Evolutionary conservation across 2,113 vertebrate species (phyloP).

Genomic region (Alaudala cheleensis): DNA sequence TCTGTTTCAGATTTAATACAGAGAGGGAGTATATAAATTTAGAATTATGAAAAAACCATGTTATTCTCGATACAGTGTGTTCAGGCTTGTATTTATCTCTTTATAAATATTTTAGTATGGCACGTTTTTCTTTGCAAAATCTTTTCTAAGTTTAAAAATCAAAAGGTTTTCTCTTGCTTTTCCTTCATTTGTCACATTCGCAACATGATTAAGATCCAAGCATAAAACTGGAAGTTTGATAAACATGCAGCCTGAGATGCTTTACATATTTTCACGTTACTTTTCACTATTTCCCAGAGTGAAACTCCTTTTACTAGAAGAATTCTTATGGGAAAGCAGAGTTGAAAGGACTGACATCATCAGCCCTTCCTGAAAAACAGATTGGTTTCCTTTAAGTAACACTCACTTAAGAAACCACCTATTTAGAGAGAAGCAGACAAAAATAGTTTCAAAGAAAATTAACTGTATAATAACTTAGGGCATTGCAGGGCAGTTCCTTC

Average conservation of each 20-base stretch:
- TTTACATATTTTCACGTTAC: slow-evolving; percentile 60
- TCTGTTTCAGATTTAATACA: slow-evolving; percentile 55
- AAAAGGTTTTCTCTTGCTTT: neutral
- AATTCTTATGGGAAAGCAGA: slow-evolving; percentile 65
- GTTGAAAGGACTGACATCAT: slow-evolving; percentile 58
- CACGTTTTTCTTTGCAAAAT: neutral
- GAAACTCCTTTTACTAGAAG: slow-evolving; percentile 59
- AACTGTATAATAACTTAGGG: slow-evolving; percentile 3
- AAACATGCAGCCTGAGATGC: slow-evolving; percentile 5
- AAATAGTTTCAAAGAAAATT: slow-evolving; percentile 61
- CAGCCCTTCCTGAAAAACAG: slow-evolving; percentile 65
- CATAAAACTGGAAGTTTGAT: neutral
- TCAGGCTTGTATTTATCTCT: neutral
- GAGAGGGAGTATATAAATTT: slow-evolving; percentile 15
- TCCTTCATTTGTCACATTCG: neutral
- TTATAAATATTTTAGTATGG: neutral
- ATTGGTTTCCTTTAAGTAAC: slow-evolving; percentile 70
- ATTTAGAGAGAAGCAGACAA: slow-evolving; percentile 44
- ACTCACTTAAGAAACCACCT: slow-evolving; percentile 66
- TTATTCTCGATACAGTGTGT: neutral
- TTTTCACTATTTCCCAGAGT: slow-evolving; percentile 65
- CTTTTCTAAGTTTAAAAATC: neutral
- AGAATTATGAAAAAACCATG: neutral
- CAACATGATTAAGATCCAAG: neutral
- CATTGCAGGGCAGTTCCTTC: neutral